Base-by-base conservation (phyloP, 2,113 vertebrate species). In the Paramisgurnus dabryanus region DNA sequence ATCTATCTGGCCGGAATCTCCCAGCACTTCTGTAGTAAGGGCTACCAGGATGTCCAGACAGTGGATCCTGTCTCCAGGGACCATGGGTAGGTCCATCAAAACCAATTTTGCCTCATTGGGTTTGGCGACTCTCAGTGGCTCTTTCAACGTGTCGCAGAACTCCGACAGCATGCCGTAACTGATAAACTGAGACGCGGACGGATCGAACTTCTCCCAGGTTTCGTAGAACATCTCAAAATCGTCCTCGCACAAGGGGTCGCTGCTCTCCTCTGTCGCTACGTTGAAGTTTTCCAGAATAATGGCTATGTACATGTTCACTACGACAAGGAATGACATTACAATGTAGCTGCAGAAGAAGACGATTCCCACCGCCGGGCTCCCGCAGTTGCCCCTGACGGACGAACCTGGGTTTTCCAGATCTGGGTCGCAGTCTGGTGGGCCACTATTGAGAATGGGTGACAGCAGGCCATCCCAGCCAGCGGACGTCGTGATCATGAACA, bases 171-270 rank as follows among this genome's bases (percentile, higher is more conserved):
- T 87, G 66, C 92, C 93, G 78, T 95, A 95, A 0, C 82, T 83
- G 0, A 99, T 95, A 85, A 97, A 99, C 88, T 98, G 96, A 0
- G 96, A 96, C 41, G 96, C 98, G 0, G 95, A 92, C 0, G 95
- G 95, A 85, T 99, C 98, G 1, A 98, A 99, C 88, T 96, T 99
- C 92, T 99, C 96, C 98, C 97, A 99, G 0, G 92, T 98, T 85
- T 98, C 96, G 0, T 97, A 98, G 84, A 99, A 99, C 97, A 98
- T 98, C 76, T 99, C 96, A 1, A 99, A 97, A 87, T 99, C 97
- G 0, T 98, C 96, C 80, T 98, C 96, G 0, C 96, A 91, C 0
- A 98, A 91, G 0, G 96, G 96, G 49, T 98, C 97, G 0, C 90
- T 81, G 86, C 96, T 98, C 84, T 98, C 96, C 88, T 99, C 97